Base-by-base conservation (phyloP, 1,140 invertebrate species). In the Cherax destructor region DNA sequence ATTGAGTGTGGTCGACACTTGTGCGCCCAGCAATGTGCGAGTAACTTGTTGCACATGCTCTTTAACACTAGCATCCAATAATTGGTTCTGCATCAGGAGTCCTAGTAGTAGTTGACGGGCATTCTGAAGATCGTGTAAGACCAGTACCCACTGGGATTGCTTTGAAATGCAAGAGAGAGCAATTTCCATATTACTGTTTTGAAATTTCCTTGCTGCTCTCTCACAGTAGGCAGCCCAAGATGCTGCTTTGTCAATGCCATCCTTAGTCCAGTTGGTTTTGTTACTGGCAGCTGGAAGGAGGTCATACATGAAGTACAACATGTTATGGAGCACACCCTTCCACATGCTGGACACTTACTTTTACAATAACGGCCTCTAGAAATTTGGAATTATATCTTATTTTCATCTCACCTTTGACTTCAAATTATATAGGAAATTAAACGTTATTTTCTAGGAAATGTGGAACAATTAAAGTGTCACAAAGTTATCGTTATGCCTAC, bases 191-290 rank as follows among this genome's bases (percentile, higher is more conserved):
- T 50, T 86, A 5, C 76, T 76, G 47, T 79, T 80, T 4, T 11
- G 21, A 52, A 79, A 78, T 10, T 74, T 69, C 24, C 83, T 69
- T 7, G 78, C 76, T 13, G 69, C 83, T 86, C 78, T 92, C 61
- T 92, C 92, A 83, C 92, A 92, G 41, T 92, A 88, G 30, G 16
- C 21, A n/a, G 69, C 87, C 92, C 92, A 92, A 2, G 61, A 61
- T 47, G 90, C 47, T 69, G 86, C 92, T 30, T 69, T 41, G 50
- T 92, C 77, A 30, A 92, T 56, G 13, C 77, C 83, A 47, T 92
- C 92, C 21, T 50, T 21, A 24, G 77, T 89, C 92, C 92, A 92
- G 18, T 76, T 76, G 41, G 78, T 52, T 18, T 78, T 52, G 61
- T 79, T 77, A 21, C 78, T 24, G 49, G 92, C 92, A 41, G 74